Conservation (phyloP, 2,797 vertebrate species). For the Typhlichthys subterraneus region DNA sequence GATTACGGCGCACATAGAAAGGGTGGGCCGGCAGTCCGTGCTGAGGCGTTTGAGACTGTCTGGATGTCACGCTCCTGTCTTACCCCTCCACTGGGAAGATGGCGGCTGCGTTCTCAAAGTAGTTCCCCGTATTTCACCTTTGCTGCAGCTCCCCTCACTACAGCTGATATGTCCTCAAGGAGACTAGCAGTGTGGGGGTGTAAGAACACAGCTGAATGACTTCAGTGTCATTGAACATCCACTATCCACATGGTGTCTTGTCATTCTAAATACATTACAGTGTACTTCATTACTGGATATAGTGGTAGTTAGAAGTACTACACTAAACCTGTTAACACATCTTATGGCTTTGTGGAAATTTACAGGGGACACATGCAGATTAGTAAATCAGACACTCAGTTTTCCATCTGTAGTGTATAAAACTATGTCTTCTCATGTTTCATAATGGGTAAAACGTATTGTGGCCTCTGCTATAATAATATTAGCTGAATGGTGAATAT, state of each 20-base stretch:
- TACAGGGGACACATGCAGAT: slow-evolving; percentile 20
- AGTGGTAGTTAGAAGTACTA: slow-evolving; percentile 8
- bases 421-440: not conserved
- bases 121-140: no score
- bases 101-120: slow-evolving; percentile 5
- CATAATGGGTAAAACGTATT: slow-evolving; percentile 4
- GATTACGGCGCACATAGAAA: slow-evolving; percentile 80
- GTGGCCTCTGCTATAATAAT: slow-evolving; percentile 14
- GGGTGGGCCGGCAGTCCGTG: slow-evolving; percentile 65
- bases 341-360: slow-evolving; percentile 46
- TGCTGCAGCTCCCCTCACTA: no score
- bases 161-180: no score
- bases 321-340: slow-evolving; percentile 44
- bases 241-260: no score
- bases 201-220: no score
- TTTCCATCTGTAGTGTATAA: slow-evolving; percentile 29
- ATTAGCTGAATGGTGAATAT: slow-evolving; percentile 7
- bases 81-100: slow-evolving; percentile 62
- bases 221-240: no score
- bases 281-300: no score
- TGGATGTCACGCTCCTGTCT: slow-evolving; percentile 40
- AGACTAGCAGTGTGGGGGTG: no score
- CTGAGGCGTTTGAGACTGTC: slow-evolving; percentile 76
- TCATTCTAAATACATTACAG: no score
- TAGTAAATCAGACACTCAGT: slow-evolving; percentile 14